phyloP scores from a whole-genome alignment of 2,888 invertebrate genomes.

The Xylophagus ater region DNA sequence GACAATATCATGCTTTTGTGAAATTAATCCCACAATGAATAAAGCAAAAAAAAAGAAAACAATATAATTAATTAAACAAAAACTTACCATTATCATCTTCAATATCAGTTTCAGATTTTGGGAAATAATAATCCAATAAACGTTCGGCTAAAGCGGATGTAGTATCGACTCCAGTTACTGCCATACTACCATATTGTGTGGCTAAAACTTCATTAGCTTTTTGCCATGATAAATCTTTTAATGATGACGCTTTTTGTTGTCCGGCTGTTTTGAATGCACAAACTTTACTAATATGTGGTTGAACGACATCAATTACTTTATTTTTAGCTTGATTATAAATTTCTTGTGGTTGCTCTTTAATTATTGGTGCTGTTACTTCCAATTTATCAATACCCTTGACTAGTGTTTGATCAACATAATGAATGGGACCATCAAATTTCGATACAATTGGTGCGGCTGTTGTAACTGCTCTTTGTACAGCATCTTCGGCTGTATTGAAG shows the following conservation, averaged over 20 bases:
- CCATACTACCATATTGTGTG: conserved; percentile 56
- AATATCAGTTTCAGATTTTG: conserved; percentile 46
- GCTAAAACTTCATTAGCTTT: conserved; percentile 59
- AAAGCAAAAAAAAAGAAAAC: too few species aligned
- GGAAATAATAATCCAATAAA: conserved; percentile 63
- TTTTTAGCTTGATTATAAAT: conserved; percentile 46
- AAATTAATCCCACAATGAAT: too few species aligned
- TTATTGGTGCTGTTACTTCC: conserved; percentile 54
- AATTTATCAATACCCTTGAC: conserved; percentile 54
- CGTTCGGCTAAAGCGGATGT: conserved; percentile 59
- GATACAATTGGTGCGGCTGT: conserved; percentile 52
- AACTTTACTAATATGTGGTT: conserved; percentile 46
- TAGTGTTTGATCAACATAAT: conserved; percentile 53
- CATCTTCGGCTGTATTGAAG: conserved; percentile 51
- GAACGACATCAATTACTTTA: conserved; percentile 46
- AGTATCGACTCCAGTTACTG: conserved; percentile 53
- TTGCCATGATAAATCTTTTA: conserved; percentile 59
- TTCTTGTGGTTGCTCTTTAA: conserved; percentile 53
- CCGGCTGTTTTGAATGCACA: conserved; percentile 34
- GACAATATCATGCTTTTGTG: too few species aligned
- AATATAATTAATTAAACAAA: neutral
- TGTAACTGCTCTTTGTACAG: conserved; percentile 50
- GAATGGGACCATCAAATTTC: conserved; percentile 43
- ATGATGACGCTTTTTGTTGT: conserved; percentile 48
- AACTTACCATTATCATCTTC: conserved; percentile 42